A percentile compares a stretch with the other conserved stretches of the same genome.
Conservation (phyloP, 2,113 vertebrate genomes). For the Nothoprocta pentlandii region DNA sequence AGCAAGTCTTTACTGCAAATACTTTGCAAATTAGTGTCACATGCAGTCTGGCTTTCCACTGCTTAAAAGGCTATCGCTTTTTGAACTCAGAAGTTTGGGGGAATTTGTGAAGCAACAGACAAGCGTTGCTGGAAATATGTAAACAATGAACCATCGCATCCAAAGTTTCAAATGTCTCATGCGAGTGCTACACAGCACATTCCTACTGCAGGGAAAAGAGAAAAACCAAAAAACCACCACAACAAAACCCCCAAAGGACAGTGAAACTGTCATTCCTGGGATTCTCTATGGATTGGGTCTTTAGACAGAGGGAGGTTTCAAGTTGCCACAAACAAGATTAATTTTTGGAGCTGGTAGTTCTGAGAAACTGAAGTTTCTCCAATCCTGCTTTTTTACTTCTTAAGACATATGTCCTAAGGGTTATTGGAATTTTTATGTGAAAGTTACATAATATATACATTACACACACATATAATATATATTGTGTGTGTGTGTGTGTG, state of each 20-base stretch:
- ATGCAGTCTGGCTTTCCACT: neutral
- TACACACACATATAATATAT: no score
- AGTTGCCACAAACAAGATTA: slow-evolving; percentile 49
- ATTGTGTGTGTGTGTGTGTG: neutral
- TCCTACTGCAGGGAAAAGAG: neutral
- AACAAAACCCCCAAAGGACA: neutral
- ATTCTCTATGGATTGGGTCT: slow-evolving; percentile 4
- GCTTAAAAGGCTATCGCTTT: slow-evolving; percentile 36
- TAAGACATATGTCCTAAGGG: slow-evolving; percentile 8
- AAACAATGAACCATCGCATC: slow-evolving; percentile 43
- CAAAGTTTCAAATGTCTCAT: slow-evolving; percentile 59
- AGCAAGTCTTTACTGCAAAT: slow-evolving; percentile 57
- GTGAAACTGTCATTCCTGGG: slow-evolving; percentile 9
- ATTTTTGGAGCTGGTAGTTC: slow-evolving; percentile 26
- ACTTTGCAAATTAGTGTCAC: slow-evolving; percentile 38
- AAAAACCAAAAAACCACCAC: no score
- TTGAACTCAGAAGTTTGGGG: slow-evolving; percentile 11
- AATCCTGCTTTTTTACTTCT: slow-evolving; percentile 5
- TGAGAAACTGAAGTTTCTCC: neutral
- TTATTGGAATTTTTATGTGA: slow-evolving; percentile 47
- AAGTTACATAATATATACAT: neutral
- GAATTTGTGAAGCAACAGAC: slow-evolving; percentile 29
- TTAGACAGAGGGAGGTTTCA: slow-evolving; percentile 23
- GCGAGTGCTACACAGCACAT: neutral
- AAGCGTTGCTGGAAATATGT: slow-evolving; percentile 32